Percentiles rank a stretch among this genome's conserved stretches.
These are phyloP conservation scores for Oryzias woworae DNA, from an alignment of 2,113 vertebrate genomes.

Conservation along the genomic window DNA sequence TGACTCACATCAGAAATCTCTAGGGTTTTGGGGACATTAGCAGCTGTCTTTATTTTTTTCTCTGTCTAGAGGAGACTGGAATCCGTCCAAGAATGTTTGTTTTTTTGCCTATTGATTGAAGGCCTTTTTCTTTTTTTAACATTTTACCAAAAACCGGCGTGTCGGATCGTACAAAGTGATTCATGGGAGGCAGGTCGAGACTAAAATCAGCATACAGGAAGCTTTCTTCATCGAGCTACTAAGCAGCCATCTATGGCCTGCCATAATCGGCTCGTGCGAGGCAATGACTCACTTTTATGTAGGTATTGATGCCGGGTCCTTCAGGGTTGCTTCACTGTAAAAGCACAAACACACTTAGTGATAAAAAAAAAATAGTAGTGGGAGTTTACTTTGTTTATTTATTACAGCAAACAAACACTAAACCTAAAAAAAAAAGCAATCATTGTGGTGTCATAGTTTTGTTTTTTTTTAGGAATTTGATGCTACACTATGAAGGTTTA, in stretches of 20 bases:
- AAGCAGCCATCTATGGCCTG: conserved; percentile 25
- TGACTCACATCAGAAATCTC: conserved; percentile 23
- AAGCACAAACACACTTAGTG: conserved; percentile 3
- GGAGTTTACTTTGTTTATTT: background rate
- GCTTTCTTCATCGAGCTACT: conserved; percentile 31
- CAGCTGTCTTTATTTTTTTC: conserved; percentile 33
- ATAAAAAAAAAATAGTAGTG: conserved; percentile 2
- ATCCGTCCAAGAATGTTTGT: conserved; percentile 34
- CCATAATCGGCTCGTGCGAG: conserved; percentile 35
- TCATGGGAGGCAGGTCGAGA: conserved; percentile 32
- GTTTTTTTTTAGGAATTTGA: conserved; percentile 2
- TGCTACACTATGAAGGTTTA: background rate
- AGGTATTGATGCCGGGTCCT: conserved; percentile 23
- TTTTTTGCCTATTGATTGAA: conserved; percentile 33
- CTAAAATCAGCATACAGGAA: conserved; percentile 53
- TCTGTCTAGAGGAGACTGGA: conserved; percentile 38
- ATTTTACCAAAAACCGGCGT: conserved; percentile 29
- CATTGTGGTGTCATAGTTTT: background rate
- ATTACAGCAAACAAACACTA: conserved; percentile 18
- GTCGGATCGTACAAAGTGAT: conserved; percentile 38
- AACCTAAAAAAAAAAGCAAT: background rate
- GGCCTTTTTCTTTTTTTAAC: conserved; percentile 18
- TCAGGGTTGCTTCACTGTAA: conserved; percentile 17
- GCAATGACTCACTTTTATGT: conserved; percentile 38
- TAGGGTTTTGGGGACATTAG: conserved; percentile 23